Evolutionary conservation across 2,113 vertebrate species (phyloP), one percentile per base, ranked within the genome.

Genomic region (Carlito syrichta): DNA sequence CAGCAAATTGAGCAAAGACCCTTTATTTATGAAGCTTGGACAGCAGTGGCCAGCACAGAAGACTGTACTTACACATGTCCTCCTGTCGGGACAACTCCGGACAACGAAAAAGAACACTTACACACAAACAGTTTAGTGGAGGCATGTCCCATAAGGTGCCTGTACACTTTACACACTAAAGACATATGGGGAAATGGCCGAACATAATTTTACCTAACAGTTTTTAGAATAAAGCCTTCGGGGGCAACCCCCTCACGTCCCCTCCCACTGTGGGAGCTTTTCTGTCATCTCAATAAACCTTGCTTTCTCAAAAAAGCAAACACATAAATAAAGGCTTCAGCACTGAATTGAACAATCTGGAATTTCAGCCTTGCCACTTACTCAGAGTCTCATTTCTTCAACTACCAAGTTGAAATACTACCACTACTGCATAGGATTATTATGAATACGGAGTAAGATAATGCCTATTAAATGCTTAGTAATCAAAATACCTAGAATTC

Each of bases 161-260:
- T 40, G 2, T 66, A 16, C 40, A 84, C n/a, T 81, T 71, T 52
- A 62, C 32, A 83, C 35, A 66, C 17, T 50, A 58, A 6, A 74
- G 25, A 54, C n/a, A 50, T 32, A 60, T 71, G 48, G 6, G 5
- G 6, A 89, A 95, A 74, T 71, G 40, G 78, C 20, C 30, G 86
- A 89, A 90, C 5, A 56, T 40, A 54, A 87, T 54, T 52, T 78
- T 71, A 77, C 35, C 78, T 13, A 78, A 38, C 35, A 56, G 6
- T 66, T 86, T 89, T 60, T 71, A 92, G 54, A 94, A 91, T 76
- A 94, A 95, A 66, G 20, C 20, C 45, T 95, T 56, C 68, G 68
- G 63, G n/a, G n/a, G n/a, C n/a, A n/a, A n/a, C n/a, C n/a, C n/a
- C n/a, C n/a, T n/a, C n/a, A n/a, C n/a, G n/a, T n/a, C n/a, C n/a